phyloP scores from a whole-genome alignment of 2,113 vertebrate species.

The Thermophis baileyi region DNA sequence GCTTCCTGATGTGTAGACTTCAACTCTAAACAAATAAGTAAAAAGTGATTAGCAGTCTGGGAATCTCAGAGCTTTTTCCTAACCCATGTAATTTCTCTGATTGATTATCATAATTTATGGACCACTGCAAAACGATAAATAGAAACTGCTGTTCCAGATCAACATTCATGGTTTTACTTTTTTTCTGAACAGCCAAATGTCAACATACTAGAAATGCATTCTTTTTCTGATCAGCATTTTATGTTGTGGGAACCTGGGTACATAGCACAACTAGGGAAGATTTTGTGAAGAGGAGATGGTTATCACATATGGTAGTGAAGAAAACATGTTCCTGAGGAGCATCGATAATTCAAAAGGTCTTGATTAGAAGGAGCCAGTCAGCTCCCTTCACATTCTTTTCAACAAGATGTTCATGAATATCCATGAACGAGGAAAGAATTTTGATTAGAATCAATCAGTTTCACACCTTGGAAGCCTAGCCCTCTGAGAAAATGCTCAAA shows the following conservation, averaged over 20 bases:
- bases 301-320: neutral
- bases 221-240: neutral
- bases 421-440: neutral
- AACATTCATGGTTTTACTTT: neutral
- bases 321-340: neutral
- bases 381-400: neutral
- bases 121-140: neutral
- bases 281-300: neutral
- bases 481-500: neutral
- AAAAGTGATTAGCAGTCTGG: neutral
- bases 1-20: neutral
- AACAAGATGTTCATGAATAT: neutral
- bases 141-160: neutral
- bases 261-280: neutral
- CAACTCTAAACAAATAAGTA: neutral
- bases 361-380: neutral
- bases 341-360: neutral
- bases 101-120: neutral
- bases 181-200: neutral
- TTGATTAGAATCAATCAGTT: neutral
- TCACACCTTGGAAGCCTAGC: neutral
- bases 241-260: neutral
- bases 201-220: neutral
- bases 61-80: neutral
- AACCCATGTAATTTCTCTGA: neutral